These are phyloP conservation scores for Tetheella fluctuosa DNA, from an alignment of 2,888 invertebrate genomes.

Conservation along the genomic window DNA sequence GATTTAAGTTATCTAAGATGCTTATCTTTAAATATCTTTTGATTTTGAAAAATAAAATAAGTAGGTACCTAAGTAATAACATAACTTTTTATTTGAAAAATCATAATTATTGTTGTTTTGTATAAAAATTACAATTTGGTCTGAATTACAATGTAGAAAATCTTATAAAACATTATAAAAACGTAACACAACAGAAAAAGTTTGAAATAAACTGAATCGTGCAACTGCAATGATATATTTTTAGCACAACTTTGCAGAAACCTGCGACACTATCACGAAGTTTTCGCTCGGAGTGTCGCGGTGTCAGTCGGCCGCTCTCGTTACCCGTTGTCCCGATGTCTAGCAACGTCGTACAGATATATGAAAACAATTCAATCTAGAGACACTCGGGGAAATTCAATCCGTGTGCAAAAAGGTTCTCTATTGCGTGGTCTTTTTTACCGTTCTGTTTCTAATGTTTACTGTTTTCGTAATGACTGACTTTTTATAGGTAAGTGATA, in stretches of 20 bases:
- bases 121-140: too few relatives aligned
- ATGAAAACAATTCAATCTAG: constrained; percentile 55
- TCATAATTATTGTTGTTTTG: too few relatives aligned
- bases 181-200: neutral
- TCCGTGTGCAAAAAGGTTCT: constrained; percentile 38
- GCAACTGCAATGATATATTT: constrained; percentile 9
- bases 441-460: constrained; percentile 22
- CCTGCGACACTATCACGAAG: constrained; percentile 41
- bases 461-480: constrained; percentile 14
- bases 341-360: constrained; percentile 22
- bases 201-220: constrained; percentile 10
- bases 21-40: neutral
- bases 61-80: too few relatives aligned
- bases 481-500: constrained; percentile 2
- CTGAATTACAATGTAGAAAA: too few relatives aligned
- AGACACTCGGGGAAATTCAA: constrained; percentile 51
- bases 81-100: too few relatives aligned
- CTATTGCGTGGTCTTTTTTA: constrained; percentile 32
- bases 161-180: neutral
- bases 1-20: too few relatives aligned
- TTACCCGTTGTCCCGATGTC: constrained; percentile 37
- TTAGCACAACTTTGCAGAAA: constrained; percentile 1
- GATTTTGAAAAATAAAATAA: too few relatives aligned
- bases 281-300: constrained; percentile 34
- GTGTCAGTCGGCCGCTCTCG: constrained; percentile 27